phyloP scores from a whole-genome alignment of 2,113 vertebrate genomes.

The Centropristis striata region DNA sequence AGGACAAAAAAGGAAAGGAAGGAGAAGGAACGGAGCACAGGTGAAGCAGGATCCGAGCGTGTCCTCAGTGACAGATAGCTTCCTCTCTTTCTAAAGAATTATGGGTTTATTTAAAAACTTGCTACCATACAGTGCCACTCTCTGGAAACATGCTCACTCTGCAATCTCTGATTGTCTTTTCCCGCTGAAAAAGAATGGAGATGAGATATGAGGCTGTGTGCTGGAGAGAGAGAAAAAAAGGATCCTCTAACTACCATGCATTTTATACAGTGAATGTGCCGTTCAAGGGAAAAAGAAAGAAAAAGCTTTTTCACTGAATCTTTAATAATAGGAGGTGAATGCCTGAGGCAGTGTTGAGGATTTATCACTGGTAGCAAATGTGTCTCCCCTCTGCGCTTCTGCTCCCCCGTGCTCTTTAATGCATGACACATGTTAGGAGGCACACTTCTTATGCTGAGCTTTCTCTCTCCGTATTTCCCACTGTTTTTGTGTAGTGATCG shows the following conservation, averaged over 20 bases:
- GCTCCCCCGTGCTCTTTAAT: slow-evolving; percentile 74
- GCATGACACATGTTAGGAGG: slow-evolving; percentile 79
- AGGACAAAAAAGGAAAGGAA: slow-evolving; percentile 26
- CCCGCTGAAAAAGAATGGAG: slow-evolving; percentile 26
- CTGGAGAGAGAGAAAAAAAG: slow-evolving; percentile 18
- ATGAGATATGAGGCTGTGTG: slow-evolving; percentile 51
- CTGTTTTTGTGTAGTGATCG: slow-evolving; percentile 75
- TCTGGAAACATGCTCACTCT: slow-evolving; percentile 50
- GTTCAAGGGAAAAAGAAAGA: slow-evolving; percentile 61
- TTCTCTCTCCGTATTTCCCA: slow-evolving; percentile 36
- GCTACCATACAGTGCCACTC: slow-evolving; percentile 15
- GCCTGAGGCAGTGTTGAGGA: slow-evolving; percentile 73
- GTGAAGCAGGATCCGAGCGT: slow-evolving; percentile 11
- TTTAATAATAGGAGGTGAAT: slow-evolving; percentile 80
- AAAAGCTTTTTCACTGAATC: slow-evolving; percentile 73
- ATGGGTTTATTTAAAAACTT: slow-evolving; percentile 42
- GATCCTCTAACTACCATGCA: slow-evolving; percentile 33
- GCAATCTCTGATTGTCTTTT: slow-evolving; percentile 44
- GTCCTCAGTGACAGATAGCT: slow-evolving; percentile 10
- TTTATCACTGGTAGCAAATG: slow-evolving; percentile 81
- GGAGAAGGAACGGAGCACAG: slow-evolving; percentile 16
- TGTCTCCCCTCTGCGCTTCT: slow-evolving; percentile 64
- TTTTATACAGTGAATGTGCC: slow-evolving; percentile 59
- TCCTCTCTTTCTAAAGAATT: slow-evolving; percentile 13
- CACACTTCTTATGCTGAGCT: slow-evolving; percentile 60